Evolutionary conservation across 1,140 invertebrate species (phyloP), one percentile per base, ranked within the genome.

Genomic region (Drosophila sp.): DNA sequence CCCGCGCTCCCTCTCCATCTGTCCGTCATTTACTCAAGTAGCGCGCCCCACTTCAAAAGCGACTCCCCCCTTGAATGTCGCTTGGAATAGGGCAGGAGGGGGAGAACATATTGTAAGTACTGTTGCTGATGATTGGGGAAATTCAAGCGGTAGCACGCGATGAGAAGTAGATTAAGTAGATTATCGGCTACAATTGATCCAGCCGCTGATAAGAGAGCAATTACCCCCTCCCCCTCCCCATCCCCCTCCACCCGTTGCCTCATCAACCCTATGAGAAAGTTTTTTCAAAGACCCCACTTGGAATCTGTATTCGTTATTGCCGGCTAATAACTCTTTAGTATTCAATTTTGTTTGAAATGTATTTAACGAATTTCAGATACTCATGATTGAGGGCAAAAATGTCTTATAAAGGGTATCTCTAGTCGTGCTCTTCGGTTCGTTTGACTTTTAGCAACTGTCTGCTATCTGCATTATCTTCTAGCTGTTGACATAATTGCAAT

Each of bases 11-110:
- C 16, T 14, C 3, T 18, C 29, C 11, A 9, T 51, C 11, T 13
- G 14, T 32, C 56, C 48, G 13, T 63, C 46, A 43, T 32, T 53
- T 40, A 34, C 18, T 57, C 53, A 50, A 63, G 34, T 65, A 48
- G n/a, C 41, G 43, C 36, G 65, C 46, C 32, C 29, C 8, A 69
- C 40, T 61, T 69, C 56, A 67, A 59, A 67, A 53, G 45, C 16
- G 14, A 43, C 40, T 43, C 18, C 18, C 11, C 45, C 21, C 11
- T 11, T n/a, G 11, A n/a, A 6, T 13, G 36, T n/a, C n/a, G n/a
- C n/a, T n/a, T n/a, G 2, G 34, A 11, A 4, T 2, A 1, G 3
- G 9, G 1, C 1, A n/a, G 9, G 8, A n/a, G 36, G 0, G 36
- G 11, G 5, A 4, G 11, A 5, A 38, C 2, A 38, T 38, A n/a